These are phyloP conservation scores for Protonemura montana DNA, from an alignment of 2,888 invertebrate genomes.

Conservation along the genomic window DNA sequence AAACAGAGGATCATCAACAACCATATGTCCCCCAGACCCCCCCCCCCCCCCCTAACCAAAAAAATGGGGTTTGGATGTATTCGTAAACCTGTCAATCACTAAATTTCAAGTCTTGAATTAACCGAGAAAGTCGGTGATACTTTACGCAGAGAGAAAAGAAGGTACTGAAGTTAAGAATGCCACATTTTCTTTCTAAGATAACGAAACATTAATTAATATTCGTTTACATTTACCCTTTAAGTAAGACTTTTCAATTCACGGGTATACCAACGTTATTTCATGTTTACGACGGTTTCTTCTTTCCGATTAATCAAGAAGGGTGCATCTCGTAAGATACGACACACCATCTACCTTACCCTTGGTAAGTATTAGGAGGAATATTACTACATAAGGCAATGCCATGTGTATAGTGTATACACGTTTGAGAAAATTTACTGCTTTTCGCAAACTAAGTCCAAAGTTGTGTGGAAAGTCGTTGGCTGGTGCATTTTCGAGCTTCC, in stretches of 20 bases:
- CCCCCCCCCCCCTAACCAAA: too few relatives aligned
- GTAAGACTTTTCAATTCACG: neutral
- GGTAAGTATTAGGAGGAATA: neutral
- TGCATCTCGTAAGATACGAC: too few relatives aligned
- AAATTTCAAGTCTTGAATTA: neutral
- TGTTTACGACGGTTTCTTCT: too few relatives aligned
- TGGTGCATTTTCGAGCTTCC: neutral
- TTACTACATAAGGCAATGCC: neutral
- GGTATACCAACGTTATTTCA: too few relatives aligned
- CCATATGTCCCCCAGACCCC: too few relatives aligned
- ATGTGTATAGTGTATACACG: neutral
- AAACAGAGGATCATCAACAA: too few relatives aligned
- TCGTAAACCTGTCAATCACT: slow-evolving; percentile 9
- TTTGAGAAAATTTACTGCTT: slow-evolving; percentile 40
- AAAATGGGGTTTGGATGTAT: too few relatives aligned
- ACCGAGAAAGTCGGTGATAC: neutral
- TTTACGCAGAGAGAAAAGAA: slow-evolving; percentile 22
- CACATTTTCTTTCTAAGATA: slow-evolving; percentile 13
- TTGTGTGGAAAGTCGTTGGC: slow-evolving; percentile 28
- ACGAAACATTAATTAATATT: slow-evolving; percentile 35
- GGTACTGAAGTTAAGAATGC: slow-evolving; percentile 23
- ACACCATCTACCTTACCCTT: too few relatives aligned
- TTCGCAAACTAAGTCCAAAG: slow-evolving; percentile 40
- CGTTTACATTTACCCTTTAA: neutral
- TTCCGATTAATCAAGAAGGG: too few relatives aligned